A percentile compares a stretch with the other conserved stretches of the same genome.
Conservation (phyloP, 2,888 invertebrate species). For the Laspeyria flexula region DNA sequence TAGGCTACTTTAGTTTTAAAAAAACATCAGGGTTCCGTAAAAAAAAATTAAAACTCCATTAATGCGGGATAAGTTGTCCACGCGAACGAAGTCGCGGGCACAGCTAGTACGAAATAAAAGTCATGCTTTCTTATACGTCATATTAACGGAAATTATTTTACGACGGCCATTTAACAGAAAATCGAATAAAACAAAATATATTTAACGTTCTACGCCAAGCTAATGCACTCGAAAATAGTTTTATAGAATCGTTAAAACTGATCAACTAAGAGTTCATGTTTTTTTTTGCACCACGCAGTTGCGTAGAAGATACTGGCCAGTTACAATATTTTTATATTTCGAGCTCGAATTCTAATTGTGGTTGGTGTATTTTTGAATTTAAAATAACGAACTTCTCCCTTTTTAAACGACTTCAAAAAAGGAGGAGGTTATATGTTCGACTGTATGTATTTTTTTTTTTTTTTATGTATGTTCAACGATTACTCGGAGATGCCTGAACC, state of each 20-base stretch:
- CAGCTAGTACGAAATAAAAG: no score
- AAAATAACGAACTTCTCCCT: not conserved
- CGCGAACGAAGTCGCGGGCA: no score
- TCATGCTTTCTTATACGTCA: slow-evolving; percentile 20
- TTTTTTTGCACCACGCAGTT: slow-evolving; percentile 16
- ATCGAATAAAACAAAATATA: slow-evolving; percentile 26
- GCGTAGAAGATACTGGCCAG: not conserved
- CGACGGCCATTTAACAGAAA: slow-evolving; percentile 35
- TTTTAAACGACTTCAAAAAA: no score
- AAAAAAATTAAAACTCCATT: no score
- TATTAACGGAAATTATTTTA: slow-evolving; percentile 24
- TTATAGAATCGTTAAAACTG: slow-evolving; percentile 54
- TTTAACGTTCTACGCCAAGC: slow-evolving; percentile 32
- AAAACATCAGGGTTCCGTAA: no score
- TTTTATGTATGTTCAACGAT: no score
- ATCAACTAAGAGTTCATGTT: slow-evolving; percentile 30
- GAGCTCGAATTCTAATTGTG: not conserved
- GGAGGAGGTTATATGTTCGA: no score
- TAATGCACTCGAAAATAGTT: slow-evolving; percentile 65
- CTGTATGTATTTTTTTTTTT: no score
- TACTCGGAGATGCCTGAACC: no score
- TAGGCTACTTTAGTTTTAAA: no score
- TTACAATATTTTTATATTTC: slow-evolving; percentile 4
- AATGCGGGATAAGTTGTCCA: no score
- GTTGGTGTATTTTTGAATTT: not conserved